Percentiles rank a stretch among this genome's conserved stretches.
These are phyloP conservation scores for Reticulitermes lucifugus DNA, from an alignment of 2,888 invertebrate species.

Conservation along the genomic window DNA sequence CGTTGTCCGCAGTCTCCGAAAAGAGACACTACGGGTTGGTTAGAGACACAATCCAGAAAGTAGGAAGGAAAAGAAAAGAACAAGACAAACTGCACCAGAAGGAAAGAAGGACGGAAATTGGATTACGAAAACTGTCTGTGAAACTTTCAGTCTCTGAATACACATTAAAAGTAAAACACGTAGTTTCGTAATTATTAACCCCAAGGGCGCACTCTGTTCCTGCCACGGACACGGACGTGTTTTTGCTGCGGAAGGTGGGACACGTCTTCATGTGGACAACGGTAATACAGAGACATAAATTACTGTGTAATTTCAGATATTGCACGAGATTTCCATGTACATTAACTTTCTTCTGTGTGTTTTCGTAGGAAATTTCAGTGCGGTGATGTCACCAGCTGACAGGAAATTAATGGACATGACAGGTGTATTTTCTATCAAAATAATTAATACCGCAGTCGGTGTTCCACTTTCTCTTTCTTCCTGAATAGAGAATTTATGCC, in stretches of 20 bases:
- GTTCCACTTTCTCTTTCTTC: too few relatives aligned
- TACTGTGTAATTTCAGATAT: not conserved
- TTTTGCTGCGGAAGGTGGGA: not conserved
- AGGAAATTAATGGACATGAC: not conserved
- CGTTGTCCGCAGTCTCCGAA: not conserved
- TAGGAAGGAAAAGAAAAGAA: not conserved
- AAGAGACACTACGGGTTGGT: not conserved
- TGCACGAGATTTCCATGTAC: not conserved
- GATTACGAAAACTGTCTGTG: slow-evolving; percentile 4
- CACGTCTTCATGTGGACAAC: not conserved
- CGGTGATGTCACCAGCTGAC: not conserved
- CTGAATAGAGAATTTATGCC: too few relatives aligned
- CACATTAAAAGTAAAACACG: not conserved
- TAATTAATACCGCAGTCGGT: too few relatives aligned
- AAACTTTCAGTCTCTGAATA: not conserved
- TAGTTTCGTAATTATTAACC: slow-evolving; percentile 3
- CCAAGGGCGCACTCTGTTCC: not conserved
- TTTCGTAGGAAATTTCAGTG: too few relatives aligned
- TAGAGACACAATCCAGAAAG: not conserved
- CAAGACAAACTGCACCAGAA: not conserved
- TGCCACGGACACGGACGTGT: not conserved
- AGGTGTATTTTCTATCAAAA: too few relatives aligned
- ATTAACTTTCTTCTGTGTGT: not conserved
- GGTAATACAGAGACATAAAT: not conserved
- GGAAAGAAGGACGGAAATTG: slow-evolving; percentile 4